phyloP scores from a whole-genome alignment of 2,888 invertebrate species.

The Galerucella calmariensis region DNA sequence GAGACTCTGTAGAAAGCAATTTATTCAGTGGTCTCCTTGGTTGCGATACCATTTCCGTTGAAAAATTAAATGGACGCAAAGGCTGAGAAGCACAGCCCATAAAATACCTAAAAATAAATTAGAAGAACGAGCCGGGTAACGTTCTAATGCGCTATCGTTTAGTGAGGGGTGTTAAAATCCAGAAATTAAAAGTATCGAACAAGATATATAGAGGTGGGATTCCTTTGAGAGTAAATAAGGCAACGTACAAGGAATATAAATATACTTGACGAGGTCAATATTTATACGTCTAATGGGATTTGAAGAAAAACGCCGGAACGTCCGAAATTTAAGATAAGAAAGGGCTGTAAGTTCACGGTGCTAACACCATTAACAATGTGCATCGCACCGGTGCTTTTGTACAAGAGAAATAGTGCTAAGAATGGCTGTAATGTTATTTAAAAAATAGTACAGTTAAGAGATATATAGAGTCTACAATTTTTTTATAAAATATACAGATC shows the following conservation, averaged over 20 bases:
- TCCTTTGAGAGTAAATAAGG: constrained; percentile 5
- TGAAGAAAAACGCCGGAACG: no score
- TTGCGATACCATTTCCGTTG: constrained; percentile 37
- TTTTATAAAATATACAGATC: no score
- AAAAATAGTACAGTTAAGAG: no score
- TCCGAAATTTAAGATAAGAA: no score
- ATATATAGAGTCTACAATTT: no score
- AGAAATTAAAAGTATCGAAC: constrained; percentile 34
- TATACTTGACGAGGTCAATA: neutral
- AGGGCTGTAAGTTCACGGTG: no score
- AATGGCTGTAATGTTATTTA: no score
- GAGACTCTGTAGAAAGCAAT: constrained; percentile 29
- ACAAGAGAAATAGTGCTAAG: no score
- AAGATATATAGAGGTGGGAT: constrained; percentile 25
- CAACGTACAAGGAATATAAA: constrained; percentile 13
- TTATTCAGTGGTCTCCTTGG: constrained; percentile 36
- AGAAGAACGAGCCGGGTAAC: constrained; percentile 27
- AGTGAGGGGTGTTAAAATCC: constrained; percentile 35
- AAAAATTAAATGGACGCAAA: constrained; percentile 37
- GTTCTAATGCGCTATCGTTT: constrained; percentile 17
- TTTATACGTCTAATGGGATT: neutral
- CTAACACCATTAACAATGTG: no score
- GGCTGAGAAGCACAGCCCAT: constrained; percentile 32
- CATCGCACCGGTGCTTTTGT: no score
- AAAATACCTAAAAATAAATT: constrained; percentile 40